Base-by-base conservation (phyloP, 2,888 invertebrate species). In the Synergus umbraculus region DNA sequence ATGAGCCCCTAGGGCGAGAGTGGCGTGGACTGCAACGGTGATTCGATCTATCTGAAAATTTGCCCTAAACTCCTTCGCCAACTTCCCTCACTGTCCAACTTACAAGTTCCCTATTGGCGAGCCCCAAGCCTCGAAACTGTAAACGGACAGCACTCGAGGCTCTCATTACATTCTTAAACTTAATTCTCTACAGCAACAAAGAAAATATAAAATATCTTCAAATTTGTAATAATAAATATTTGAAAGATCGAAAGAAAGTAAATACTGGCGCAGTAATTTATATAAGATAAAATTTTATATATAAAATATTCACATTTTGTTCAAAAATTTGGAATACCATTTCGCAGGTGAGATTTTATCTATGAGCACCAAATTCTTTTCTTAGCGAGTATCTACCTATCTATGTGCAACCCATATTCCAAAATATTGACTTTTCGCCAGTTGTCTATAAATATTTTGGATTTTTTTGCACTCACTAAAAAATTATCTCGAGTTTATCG, bases 1-100 rank as follows among this genome's bases (percentile, higher is more conserved):
- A 92, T 89, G 91, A 89, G 89, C 89, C 92, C 90, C 92, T 85
- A 86, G 88, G 89, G 91, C 88, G 81, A 84, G 80, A 81, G 81
- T 83, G 82, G 82, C 80, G 81, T 81, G 85, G 86, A 79, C 85
- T 83, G 85, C 84, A 85, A 78, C 83, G 83, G 84, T 84, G 88
- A 88, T 88, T 85, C 86, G 87, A 88, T 88, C 87, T 86, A 88
- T 87, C 86, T 85, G 84, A 83, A 84, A 88, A 86, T 87, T 87
- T 84, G 76, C 83, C 85, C 81, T 63, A 82, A 84, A 84, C 80
- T 82, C 80, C 78, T 46, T 81, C 44, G 46, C 79, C 76, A 81
- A 83, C 80, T 78, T 78, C 65, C 76, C 44, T 58, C 13, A 18
- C 73, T 73, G 73, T 54, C 73, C 60, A 81, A 81, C 76, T 81